Evolutionary conservation across 2,888 invertebrate species (phyloP), one percentile per base, ranked within the genome.

Genomic region (Ennomos erosarius): DNA sequence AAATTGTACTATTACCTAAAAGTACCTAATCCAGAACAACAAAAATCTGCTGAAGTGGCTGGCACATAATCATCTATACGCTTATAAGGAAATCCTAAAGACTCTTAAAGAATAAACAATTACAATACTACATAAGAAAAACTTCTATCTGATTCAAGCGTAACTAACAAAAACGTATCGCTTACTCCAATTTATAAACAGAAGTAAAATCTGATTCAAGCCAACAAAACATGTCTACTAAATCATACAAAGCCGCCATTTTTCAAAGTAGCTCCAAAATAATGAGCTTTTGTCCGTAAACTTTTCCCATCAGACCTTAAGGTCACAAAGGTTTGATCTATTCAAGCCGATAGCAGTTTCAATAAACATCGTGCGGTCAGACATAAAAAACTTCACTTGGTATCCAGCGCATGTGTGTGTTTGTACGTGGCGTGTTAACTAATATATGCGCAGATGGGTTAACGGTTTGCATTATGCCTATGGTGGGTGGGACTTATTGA

Each of bases 331-430:
- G 59, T 75, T 79, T 78, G 85, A 87, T 87, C 84, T 75, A 82
- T 78, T 78, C 80, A 78, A 78, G 75, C 74, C 77, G 84, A 85
- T 85, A 84, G 78, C 74, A 81, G 82, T 89, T 90, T 90, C 88
- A 90, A 90, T 91, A 88, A 86, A 87, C 87, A 85, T 81, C 74
- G 83, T 81, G 82, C 79, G 84, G 80, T 74, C 71, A 71, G 73
- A 79, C 85, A 89, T 88, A 89, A 91, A 90, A 90, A 90, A 81
- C 78, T 75, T 71, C 13, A 48, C 70, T 90, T 85, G 78, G 76
- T 76, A 91, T 82, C 84, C 90, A 59, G 62, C 68, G 66, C 85
- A 76, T 87, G 83, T 81, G 77, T 87, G 83, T 81, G 70, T 70
- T 65, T 63, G 70, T 74, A 90, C 90, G 90, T 90, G 89, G 82